phyloP scores from a whole-genome alignment of 2,797 vertebrate genomes.

The Poecilia velifera region DNA sequence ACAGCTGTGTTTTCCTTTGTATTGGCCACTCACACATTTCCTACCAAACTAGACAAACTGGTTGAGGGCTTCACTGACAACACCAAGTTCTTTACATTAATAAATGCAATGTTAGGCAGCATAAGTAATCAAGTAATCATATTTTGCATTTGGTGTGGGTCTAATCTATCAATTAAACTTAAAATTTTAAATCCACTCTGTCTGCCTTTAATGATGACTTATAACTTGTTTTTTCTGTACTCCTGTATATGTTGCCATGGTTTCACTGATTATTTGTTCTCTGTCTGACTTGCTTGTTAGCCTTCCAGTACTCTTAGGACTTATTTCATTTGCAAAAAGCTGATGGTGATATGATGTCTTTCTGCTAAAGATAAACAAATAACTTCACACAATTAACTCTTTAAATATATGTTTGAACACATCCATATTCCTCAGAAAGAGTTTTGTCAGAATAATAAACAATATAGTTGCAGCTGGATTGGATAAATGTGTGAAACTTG shows the following conservation, averaged over 20 bases:
- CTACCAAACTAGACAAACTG: background rate
- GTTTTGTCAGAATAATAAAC: background rate
- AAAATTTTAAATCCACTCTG: background rate
- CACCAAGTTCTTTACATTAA: background rate
- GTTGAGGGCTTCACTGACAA: background rate
- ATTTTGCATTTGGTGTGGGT: background rate
- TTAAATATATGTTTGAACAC: background rate
- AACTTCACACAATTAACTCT: background rate
- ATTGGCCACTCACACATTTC: background rate
- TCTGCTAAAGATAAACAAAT: background rate
- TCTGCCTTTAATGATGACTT: background rate
- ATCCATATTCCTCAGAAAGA: background rate
- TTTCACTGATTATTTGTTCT: background rate
- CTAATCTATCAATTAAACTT: background rate
- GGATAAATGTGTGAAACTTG: slow-evolving; percentile 47
- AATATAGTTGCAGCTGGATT: background rate
- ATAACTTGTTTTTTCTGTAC: background rate
- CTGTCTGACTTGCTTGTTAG: background rate
- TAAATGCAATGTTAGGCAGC: background rate
- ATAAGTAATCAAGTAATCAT: background rate
- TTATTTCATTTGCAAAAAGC: background rate
- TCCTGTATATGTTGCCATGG: background rate
- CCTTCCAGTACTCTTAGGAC: background rate
- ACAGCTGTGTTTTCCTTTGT: background rate
- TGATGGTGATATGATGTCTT: background rate